phyloP scores from a whole-genome alignment of 2,113 vertebrate species.

The Alaudala cheleensis region DNA sequence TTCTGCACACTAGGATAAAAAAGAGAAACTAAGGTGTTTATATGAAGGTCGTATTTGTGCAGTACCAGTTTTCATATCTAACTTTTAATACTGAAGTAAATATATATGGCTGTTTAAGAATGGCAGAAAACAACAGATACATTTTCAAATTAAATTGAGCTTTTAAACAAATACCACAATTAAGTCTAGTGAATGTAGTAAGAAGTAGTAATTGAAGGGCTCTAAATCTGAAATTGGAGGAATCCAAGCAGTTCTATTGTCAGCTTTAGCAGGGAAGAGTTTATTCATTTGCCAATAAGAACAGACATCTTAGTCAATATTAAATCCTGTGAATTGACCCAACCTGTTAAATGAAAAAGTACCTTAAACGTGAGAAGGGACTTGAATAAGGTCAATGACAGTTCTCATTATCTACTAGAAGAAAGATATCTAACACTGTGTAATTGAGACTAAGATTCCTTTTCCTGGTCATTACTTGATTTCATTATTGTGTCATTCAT shows the following conservation, averaged over 20 bases:
- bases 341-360: slow-evolving; percentile 7
- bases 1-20: neutral
- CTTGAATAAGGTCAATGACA: slow-evolving; percentile 25
- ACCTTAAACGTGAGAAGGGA: neutral
- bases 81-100: neutral
- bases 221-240: neutral
- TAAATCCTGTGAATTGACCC: slow-evolving; percentile 19
- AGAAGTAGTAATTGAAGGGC: neutral
- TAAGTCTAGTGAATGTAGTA: neutral
- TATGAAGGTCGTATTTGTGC: neutral
- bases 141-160: neutral
- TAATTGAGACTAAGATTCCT: neutral
- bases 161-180: neutral
- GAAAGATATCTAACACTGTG: neutral
- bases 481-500: neutral
- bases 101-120: neutral
- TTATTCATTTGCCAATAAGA: neutral
- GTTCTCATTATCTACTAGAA: neutral
- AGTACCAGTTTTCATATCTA: neutral
- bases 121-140: neutral
- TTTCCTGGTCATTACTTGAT: neutral
- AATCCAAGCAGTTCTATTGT: neutral
- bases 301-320: slow-evolving; percentile 33
- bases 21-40: neutral
- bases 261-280: neutral